Conservation (phyloP, 64 coral and sea anemone genomes). For the Dendrophyllia cribrosa region DNA sequence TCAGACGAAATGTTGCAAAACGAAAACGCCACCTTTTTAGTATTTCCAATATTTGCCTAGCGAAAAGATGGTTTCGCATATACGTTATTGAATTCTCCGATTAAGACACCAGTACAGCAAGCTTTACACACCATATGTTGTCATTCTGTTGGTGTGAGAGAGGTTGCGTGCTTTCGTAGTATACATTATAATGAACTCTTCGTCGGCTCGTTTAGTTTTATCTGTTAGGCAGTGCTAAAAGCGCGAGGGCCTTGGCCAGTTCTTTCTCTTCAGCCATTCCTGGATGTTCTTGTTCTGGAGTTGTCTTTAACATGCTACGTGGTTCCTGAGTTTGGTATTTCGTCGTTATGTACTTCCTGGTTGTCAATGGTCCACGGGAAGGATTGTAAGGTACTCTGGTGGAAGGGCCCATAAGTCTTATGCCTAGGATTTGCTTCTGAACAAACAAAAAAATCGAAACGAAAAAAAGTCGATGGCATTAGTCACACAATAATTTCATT, state of each 20-base stretch:
- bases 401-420: background rate
- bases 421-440: background rate
- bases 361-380: background rate
- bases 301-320: background rate
- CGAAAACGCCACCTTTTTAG: no score
- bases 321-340: background rate
- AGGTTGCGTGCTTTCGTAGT: no score
- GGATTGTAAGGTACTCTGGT: background rate
- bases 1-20: no score
- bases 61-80: no score
- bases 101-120: no score
- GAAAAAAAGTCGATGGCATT: background rate
- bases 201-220: background rate
- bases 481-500: background rate
- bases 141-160: no score
- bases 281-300: background rate
- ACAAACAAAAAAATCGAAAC: background rate
- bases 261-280: conserved; percentile 1
- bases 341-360: background rate
- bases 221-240: conserved; percentile 43
- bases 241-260: conserved; percentile 12
- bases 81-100: no score
- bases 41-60: no score
- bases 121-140: no score
- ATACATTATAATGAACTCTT: no score